These are phyloP conservation scores for Ostrea denselamellosa DNA, from an alignment of 1,140 invertebrate genomes.

Conservation along the genomic window DNA sequence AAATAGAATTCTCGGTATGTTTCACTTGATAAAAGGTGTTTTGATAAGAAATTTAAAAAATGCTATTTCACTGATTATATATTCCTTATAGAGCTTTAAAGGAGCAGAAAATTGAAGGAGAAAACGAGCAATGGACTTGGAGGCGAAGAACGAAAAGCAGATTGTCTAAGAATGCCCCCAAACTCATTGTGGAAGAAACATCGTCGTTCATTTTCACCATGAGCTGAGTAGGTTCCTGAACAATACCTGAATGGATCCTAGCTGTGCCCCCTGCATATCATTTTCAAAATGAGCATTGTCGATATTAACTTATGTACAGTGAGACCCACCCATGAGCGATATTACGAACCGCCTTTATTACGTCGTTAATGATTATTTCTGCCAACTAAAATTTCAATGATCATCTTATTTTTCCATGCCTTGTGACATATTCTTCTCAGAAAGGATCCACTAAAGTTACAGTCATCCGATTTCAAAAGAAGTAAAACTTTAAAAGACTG, in stretches of 20 bases:
- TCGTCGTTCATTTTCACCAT: background rate
- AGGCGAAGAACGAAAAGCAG: background rate
- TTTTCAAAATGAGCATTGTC: conserved; percentile 20
- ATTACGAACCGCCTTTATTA: background rate
- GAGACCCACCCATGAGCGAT: background rate
- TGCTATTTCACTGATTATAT: background rate
- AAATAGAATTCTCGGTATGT: too few relatives aligned
- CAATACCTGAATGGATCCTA: background rate
- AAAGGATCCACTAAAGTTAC: background rate
- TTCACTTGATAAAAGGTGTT: background rate
- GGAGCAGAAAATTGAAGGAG: background rate
- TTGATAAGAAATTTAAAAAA: background rate
- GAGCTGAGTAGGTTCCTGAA: background rate
- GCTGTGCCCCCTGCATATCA: conserved; percentile 21
- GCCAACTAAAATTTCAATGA: background rate
- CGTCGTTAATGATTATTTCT: conserved; percentile 17
- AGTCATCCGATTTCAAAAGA: conserved; percentile 15
- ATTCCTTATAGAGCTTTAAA: background rate
- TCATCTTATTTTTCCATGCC: background rate
- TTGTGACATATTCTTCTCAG: background rate
- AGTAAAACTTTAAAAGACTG: background rate
- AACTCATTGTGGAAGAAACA: background rate
- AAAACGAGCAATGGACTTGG: background rate
- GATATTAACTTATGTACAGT: conserved; percentile 18
- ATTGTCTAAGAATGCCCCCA: background rate